Evolutionary conservation across 2,888 invertebrate genomes (phyloP).

Genomic region (Nomada lathburiana): DNA sequence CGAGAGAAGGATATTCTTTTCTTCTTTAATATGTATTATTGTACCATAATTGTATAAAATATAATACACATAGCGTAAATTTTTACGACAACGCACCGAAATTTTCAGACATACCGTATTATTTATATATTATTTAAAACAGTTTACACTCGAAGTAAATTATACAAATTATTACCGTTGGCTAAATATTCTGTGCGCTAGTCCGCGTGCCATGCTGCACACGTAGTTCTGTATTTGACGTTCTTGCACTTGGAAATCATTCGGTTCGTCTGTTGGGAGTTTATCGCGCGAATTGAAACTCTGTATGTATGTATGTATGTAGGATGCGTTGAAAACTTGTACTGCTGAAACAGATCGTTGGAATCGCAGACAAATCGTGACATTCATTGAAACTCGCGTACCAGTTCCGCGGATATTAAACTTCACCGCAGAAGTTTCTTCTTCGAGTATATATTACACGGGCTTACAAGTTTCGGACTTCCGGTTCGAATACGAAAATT

Average conservation of each 20-base stretch:
- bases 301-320: neutral
- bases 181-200: no score
- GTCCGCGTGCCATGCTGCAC: no score
- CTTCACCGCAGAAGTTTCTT: conserved; percentile 45
- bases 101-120: no score
- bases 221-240: neutral
- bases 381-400: conserved; percentile 44
- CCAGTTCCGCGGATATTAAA: conserved; percentile 53
- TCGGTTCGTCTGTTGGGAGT: neutral
- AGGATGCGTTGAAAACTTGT: conserved; percentile 45
- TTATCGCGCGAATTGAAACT: conserved; percentile 29
- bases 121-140: no score
- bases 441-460: conserved; percentile 37
- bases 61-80: no score
- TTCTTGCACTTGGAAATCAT: conserved; percentile 1
- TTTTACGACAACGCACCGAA: no score
- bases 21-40: no score
- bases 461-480: conserved; percentile 45
- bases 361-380: conserved; percentile 48
- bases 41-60: no score
- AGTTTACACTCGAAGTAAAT: no score
- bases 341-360: conserved; percentile 45
- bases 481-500: conserved; percentile 44
- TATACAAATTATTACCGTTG: no score
- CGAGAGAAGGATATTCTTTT: no score